Evolutionary conservation across 2,888 invertebrate species (phyloP).

Genomic region (Tetrapedia diversipes): DNA sequence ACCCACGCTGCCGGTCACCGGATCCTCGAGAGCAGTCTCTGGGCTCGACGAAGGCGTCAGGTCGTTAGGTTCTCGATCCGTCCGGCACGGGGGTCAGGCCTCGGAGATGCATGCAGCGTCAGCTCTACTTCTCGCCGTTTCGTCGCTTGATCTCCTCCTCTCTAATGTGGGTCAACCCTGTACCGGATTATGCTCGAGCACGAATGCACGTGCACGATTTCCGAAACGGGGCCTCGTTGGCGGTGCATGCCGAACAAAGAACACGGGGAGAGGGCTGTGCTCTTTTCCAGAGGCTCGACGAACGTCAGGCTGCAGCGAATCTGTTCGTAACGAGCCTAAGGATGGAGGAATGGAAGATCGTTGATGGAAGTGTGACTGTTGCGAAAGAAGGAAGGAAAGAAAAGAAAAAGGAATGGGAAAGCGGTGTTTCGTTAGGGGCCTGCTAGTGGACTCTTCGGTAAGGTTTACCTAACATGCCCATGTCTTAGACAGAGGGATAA

Average conservation of each 20-base stretch:
- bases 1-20: background rate
- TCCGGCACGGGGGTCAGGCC: slow-evolving; percentile 18
- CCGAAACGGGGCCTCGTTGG: slow-evolving; percentile 43
- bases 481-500: too few species aligned
- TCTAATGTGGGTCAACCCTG: slow-evolving; percentile 63
- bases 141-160: slow-evolving; percentile 47
- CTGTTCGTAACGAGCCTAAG: too few species aligned
- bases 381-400: too few species aligned
- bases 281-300: background rate
- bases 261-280: background rate
- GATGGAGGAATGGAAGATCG: background rate
- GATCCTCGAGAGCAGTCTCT: slow-evolving; percentile 21
- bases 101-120: slow-evolving; percentile 55
- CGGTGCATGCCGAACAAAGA: background rate
- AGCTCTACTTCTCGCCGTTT: slow-evolving; percentile 40
- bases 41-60: background rate
- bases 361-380: background rate
- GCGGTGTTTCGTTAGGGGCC: too few species aligned
- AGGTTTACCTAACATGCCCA: too few species aligned
- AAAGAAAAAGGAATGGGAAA: too few species aligned
- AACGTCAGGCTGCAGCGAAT: too few species aligned
- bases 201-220: slow-evolving; percentile 60
- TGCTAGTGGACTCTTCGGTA: too few species aligned
- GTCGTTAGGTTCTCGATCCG: slow-evolving; percentile 22
- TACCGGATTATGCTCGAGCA: slow-evolving; percentile 62